These are phyloP conservation scores for Platerodrilus igneus DNA, from an alignment of 2,888 invertebrate genomes.

Conservation along the genomic window DNA sequence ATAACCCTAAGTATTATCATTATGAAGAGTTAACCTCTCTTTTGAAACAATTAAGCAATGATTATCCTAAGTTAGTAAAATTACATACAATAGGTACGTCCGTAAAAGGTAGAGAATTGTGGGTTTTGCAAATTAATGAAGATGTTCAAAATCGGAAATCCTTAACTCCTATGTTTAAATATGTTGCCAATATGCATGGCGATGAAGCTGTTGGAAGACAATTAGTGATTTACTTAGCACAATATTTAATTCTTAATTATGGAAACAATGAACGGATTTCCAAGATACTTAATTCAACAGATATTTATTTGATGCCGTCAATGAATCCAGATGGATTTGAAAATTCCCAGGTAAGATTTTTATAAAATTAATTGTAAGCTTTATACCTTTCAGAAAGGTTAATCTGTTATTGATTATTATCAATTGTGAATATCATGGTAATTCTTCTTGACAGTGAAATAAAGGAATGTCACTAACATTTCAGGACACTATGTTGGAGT, in stretches of 20 bases:
- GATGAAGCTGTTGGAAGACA: conserved; percentile 88
- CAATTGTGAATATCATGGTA: too few species aligned
- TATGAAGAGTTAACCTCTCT: conserved; percentile 67
- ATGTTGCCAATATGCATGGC: conserved; percentile 95
- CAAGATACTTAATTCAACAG: conserved; percentile 74
- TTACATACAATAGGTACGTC: conserved; percentile 79
- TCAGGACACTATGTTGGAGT: too few species aligned
- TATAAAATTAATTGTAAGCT: too few species aligned
- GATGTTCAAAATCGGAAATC: conserved; percentile 57
- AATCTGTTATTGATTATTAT: too few species aligned
- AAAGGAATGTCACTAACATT: too few species aligned
- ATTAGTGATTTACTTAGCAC: conserved; percentile 74
- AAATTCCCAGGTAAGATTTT: conserved; percentile 63
- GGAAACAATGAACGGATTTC: conserved; percentile 66
- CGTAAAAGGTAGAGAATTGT: conserved; percentile 72
- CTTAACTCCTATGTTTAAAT: conserved; percentile 85
- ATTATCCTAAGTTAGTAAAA: conserved; percentile 66
- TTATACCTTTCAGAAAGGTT: too few species aligned
- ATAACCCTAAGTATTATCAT: conserved; percentile 60
- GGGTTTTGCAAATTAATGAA: conserved; percentile 75
- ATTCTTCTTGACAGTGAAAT: too few species aligned
- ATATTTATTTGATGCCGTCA: conserved; percentile 94
- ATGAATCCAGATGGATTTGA: conserved; percentile 98
- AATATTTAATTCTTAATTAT: conserved; percentile 77
- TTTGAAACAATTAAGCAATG: conserved; percentile 57